phyloP scores from a whole-genome alignment of 2,113 vertebrate genomes.

The Ifrita kowaldi region DNA sequence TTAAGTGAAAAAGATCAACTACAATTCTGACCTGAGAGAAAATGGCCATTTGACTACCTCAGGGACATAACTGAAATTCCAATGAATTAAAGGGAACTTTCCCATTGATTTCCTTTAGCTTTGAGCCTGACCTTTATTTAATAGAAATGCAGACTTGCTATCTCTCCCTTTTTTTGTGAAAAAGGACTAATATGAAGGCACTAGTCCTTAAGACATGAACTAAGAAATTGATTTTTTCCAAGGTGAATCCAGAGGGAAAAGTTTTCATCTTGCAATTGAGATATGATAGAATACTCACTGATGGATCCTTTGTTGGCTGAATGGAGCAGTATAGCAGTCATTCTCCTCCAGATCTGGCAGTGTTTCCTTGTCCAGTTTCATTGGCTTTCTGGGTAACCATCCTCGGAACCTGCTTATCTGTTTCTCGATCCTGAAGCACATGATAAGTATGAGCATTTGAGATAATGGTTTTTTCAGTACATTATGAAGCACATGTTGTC shows the following conservation, averaged over 20 bases:
- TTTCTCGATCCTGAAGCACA: constrained; percentile 88
- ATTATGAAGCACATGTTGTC: neutral
- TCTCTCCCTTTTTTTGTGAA: neutral
- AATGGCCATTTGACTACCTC: neutral
- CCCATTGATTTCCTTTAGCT: neutral
- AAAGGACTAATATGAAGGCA: neutral
- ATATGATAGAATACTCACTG: constrained; percentile 79
- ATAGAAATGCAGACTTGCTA: neutral
- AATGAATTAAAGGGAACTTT: neutral
- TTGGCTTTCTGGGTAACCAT: constrained; percentile 92
- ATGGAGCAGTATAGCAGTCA: constrained; percentile 93
- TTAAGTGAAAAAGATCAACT: neutral
- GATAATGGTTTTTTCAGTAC: neutral
- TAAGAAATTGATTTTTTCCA: neutral
- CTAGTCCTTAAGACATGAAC: neutral
- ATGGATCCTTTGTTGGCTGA: constrained; percentile 92
- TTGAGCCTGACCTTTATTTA: neutral
- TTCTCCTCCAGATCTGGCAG: constrained; percentile 93
- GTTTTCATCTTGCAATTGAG: neutral
- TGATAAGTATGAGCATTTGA: constrained; percentile 59
- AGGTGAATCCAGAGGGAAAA: neutral
- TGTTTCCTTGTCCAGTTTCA: constrained; percentile 89
- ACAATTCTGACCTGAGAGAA: neutral
- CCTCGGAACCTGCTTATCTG: constrained; percentile 91
- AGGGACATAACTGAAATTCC: neutral